Conservation (phyloP, 1,140 invertebrate genomes). For the Orchesella cincta region DNA sequence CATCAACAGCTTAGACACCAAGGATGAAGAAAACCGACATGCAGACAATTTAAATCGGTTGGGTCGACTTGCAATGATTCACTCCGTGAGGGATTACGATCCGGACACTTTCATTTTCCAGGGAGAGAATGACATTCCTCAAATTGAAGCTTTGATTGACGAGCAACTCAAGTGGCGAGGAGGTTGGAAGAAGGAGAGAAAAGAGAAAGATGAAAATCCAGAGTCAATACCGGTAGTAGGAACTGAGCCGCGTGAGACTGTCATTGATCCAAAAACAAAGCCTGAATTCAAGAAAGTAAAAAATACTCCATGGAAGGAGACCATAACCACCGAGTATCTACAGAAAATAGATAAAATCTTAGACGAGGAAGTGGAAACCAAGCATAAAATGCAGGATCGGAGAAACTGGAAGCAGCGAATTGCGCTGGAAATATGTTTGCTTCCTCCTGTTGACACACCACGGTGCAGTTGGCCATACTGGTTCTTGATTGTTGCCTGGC, state of each 20-base stretch:
- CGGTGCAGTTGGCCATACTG: background rate
- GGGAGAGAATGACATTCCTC: background rate
- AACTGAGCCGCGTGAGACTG: too few relatives aligned
- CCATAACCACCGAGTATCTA: background rate
- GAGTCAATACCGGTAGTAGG: too few relatives aligned
- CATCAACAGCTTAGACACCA: background rate
- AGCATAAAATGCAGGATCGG: background rate
- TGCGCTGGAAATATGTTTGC: background rate
- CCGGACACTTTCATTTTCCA: background rate
- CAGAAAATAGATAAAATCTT: background rate
- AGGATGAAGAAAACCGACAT: background rate
- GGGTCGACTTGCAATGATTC: background rate
- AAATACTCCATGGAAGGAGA: background rate
- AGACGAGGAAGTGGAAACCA: background rate
- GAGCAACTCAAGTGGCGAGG: too few relatives aligned
- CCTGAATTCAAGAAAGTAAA: background rate
- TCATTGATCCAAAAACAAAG: too few relatives aligned
- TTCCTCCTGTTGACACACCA: background rate
- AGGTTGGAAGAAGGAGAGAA: too few relatives aligned
- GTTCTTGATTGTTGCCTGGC: constrained; percentile 11
- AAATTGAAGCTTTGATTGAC: constrained; percentile 11
- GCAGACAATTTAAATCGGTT: background rate
- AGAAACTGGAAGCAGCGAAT: background rate
- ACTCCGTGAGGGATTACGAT: background rate
- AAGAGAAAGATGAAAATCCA: too few relatives aligned